Evolutionary conservation across 1,140 invertebrate species (phyloP).

Genomic region (Thalassaphorura encarpata): DNA sequence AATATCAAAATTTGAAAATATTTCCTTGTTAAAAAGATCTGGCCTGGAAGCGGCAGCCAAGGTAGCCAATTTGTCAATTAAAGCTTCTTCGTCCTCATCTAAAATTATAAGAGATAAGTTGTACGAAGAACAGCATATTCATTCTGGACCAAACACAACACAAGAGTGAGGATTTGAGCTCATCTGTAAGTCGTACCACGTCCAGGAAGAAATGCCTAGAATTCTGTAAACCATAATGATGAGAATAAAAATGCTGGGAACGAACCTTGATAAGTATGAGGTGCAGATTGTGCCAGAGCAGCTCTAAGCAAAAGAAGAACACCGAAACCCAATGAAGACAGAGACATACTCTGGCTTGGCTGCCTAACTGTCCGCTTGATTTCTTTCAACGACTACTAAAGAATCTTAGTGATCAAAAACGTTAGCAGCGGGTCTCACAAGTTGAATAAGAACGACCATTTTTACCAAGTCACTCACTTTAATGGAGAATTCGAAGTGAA

Average conservation of each 20-base stretch:
- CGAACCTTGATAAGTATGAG: slow-evolving; percentile 14
- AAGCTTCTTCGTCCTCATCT: slow-evolving; percentile 23
- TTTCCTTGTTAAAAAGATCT: not conserved
- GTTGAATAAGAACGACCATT: too few species aligned
- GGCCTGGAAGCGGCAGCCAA: not conserved
- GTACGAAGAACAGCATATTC: not conserved
- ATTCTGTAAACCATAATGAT: not conserved
- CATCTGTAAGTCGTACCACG: too few species aligned
- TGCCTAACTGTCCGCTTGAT: too few species aligned
- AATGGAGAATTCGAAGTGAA: too few species aligned
- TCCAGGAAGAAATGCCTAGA: not conserved
- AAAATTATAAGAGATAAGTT: not conserved
- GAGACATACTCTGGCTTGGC: too few species aligned
- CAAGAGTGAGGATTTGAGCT: too few species aligned
- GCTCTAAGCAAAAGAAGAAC: slow-evolving; percentile 20
- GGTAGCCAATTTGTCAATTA: slow-evolving; percentile 22
- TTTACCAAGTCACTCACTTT: too few species aligned
- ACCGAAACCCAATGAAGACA: slow-evolving; percentile 15
- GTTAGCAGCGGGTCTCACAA: too few species aligned
- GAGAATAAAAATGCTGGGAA: not conserved
- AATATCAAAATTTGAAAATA: slow-evolving; percentile 8
- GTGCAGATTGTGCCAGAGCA: slow-evolving; percentile 16
- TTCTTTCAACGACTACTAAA: too few species aligned
- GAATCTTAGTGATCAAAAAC: too few species aligned
- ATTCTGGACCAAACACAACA: too few species aligned